Base-by-base conservation (phyloP, 2,888 invertebrate species). In the Hedychridium roseum region DNA sequence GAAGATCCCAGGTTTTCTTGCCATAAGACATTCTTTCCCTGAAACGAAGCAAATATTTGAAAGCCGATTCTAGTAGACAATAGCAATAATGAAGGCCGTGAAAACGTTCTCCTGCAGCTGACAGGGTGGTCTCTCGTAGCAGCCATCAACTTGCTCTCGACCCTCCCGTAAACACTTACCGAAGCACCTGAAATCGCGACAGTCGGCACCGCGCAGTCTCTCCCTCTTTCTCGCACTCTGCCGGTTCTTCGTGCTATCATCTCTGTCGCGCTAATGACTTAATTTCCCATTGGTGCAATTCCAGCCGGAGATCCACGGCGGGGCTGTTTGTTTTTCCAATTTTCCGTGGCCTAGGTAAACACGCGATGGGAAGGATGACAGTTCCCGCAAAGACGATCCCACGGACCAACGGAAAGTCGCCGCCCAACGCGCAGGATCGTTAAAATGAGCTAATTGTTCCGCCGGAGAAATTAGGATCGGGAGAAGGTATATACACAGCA, bases 251-350 rank as follows among this genome's bases (percentile, higher is more conserved):
- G n/a, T n/a, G n/a, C n/a, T n/a, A n/a, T n/a, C n/a, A n/a, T n/a
- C n/a, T n/a, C n/a, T n/a, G n/a, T n/a, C n/a, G n/a, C 54, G 7
- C 41, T 63, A 60, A 63, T 58, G 55, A 64, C 54, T 63, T 55
- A 64, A 63, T 63, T 60, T 57, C 36, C 53, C 50, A 38, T 47
- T n/a, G n/a, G n/a, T n/a, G n/a, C n/a, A n/a, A n/a, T n/a, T n/a
- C n/a, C n/a, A n/a, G n/a, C n/a, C n/a, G n/a, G n/a, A n/a, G n/a
- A n/a, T n/a, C n/a, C n/a, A n/a, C n/a, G 27, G 12, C 12, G 4
- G 23, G 9, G 9, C 2, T 48, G 48, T 48, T 67, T 65, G 63
- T 68, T 66, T 68, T 68, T 48, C 54, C 57, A 63, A 65, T 66
- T 68, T 68, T 57, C 60, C 49, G 43, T 49, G 23, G 30, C 39